Evolutionary conservation across 1,140 invertebrate species (phyloP).

Genomic region (Orussus abietinus): DNA sequence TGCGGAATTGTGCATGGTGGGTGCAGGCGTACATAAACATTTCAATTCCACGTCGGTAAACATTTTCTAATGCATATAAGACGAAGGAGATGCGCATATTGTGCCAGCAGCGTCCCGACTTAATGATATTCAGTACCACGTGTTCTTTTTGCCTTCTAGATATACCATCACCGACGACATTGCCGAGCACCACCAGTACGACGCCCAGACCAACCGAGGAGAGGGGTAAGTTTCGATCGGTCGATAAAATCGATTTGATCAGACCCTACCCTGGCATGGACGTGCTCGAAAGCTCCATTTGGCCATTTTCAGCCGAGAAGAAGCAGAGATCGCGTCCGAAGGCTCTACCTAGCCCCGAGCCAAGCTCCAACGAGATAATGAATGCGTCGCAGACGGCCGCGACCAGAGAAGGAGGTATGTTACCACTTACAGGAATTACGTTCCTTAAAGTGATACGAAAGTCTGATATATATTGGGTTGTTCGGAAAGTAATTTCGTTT

Average conservation of each 20-base stretch:
- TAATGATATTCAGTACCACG: too few species aligned
- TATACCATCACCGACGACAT: slow-evolving; percentile 27
- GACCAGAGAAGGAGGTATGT: slow-evolving; percentile 23
- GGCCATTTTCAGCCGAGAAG: slow-evolving; percentile 27
- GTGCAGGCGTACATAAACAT: too few species aligned
- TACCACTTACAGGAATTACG: neutral
- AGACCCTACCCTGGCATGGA: too few species aligned
- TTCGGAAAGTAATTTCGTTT: too few species aligned
- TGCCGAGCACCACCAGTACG: slow-evolving; percentile 20
- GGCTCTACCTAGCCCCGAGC: slow-evolving; percentile 23
- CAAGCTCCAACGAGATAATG: slow-evolving; percentile 32
- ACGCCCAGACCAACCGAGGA: slow-evolving; percentile 16
- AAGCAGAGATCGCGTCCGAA: slow-evolving; percentile 29
- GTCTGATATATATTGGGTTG: too few species aligned
- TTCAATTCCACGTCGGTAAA: too few species aligned
- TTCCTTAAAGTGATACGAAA: too few species aligned
- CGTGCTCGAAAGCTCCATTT: too few species aligned
- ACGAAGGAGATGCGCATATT: too few species aligned
- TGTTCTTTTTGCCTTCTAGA: slow-evolving; percentile 19
- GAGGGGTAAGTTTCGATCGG: slow-evolving; percentile 19
- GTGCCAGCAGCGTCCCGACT: too few species aligned
- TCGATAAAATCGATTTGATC: neutral
- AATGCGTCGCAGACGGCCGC: slow-evolving; percentile 24
- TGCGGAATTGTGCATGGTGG: too few species aligned
- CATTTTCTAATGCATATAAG: too few species aligned